phyloP scores from a whole-genome alignment of 37 sponge, comb jelly and placozoan species.

The Corticium candelabrum region DNA sequence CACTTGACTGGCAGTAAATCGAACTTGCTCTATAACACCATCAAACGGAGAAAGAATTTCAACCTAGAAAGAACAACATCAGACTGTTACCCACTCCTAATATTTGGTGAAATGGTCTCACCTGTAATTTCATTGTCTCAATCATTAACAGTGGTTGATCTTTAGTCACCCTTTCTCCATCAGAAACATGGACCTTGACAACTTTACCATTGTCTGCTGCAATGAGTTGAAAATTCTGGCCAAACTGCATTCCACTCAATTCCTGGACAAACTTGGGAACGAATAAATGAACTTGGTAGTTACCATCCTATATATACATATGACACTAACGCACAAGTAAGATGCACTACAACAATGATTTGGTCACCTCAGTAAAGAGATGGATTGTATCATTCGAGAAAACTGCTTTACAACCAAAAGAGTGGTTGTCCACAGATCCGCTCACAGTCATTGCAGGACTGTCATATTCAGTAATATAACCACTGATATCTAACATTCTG shows the following conservation, averaged over 20 bases:
- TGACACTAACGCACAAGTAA: background rate
- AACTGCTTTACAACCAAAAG: conserved; percentile 38
- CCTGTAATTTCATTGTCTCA: conserved; percentile 88
- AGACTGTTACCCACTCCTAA: no score
- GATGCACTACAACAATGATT: background rate
- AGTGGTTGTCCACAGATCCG: conserved; percentile 26
- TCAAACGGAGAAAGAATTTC: conserved; percentile 37
- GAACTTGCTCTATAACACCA: conserved; percentile 43
- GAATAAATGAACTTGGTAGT: background rate
- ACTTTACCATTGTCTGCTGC: no score
- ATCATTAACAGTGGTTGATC: conserved; percentile 53
- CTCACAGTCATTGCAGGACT: conserved; percentile 10
- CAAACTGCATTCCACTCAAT: background rate
- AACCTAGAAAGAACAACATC: no score
- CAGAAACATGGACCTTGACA: conserved; percentile 41
- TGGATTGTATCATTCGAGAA: conserved; percentile 36
- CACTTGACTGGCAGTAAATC: conserved; percentile 23
- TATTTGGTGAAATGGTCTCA: no score
- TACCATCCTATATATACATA: background rate
- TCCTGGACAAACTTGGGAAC: background rate
- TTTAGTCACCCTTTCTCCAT: conserved; percentile 46
- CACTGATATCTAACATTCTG: conserved; percentile 6
- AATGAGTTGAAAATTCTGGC: background rate
- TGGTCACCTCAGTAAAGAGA: conserved; percentile 45
- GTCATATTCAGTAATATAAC: conserved; percentile 15